Evolutionary conservation across 2,797 vertebrate species (phyloP), one percentile per base, ranked within the genome.

Genomic region (Ctenopoma multispine): DNA sequence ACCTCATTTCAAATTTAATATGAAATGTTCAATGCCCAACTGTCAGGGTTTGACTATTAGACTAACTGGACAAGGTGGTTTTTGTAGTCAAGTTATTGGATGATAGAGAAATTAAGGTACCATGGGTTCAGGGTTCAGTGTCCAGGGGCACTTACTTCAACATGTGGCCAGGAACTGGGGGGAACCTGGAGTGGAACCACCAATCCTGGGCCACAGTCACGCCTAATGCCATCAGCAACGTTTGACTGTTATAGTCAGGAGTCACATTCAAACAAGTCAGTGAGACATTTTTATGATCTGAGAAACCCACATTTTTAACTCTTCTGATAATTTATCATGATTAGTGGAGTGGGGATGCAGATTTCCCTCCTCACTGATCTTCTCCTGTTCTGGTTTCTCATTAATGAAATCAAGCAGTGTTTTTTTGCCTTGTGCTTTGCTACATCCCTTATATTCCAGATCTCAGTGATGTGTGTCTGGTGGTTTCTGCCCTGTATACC

Each of bases 401-500:
- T 72, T 56, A 69, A 49, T 75, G 57, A 67, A 24, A 63, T 46
- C 29, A 10, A 49, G 60, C 36, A 48, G 68, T 77, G 60, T 2
- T 64, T n/a, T 77, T 75, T 55, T 68, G 61, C 34, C 51, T 68
- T 40, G 46, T 75, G 47, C 48, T 72, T 71, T 68, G 50, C 18
- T 15, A 21, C 61, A 21, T 67, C 36, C 34, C 68, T 48, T 63
- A 24, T 60, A 59, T 66, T 62, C 56, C 40, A 75, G 40, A 68
- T 73, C 20, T 74, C 61, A 61, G 43, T 74, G 64, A 79, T 78
- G 38, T 58, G 60, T 67, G 47, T 65, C 68, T 66, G 29, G 56
- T 63, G 51, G 48, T 79, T 61, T 72, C 54, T 80, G 47, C 64
- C 68, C 61, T 69, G 61, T 69, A 31, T 65, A 43, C 56, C 55